phyloP scores from a whole-genome alignment of 2,797 vertebrate species.

The Coluber constrictor region DNA sequence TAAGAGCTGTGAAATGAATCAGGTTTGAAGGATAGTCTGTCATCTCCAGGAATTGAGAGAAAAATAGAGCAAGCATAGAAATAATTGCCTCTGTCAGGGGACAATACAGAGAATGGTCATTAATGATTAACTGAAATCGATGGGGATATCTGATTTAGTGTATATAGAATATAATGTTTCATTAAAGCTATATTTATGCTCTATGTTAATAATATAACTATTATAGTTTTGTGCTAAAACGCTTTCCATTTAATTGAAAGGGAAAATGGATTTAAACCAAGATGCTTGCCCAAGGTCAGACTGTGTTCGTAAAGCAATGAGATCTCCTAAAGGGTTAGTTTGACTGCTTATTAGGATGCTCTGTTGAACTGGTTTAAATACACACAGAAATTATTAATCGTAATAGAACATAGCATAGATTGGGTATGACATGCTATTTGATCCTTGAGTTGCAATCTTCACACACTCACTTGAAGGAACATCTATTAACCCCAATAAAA shows the following conservation, averaged over 20 bases:
- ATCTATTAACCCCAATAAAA: neutral
- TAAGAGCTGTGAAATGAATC: neutral
- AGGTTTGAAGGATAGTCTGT: neutral
- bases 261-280: neutral
- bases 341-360: neutral
- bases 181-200: neutral
- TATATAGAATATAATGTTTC: neutral
- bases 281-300: neutral
- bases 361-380: neutral
- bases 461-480: neutral
- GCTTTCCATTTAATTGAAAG: neutral
- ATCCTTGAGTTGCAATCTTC: neutral
- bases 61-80: accelerated
- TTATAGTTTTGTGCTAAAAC: neutral
- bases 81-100: neutral
- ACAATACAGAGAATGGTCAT: neutral
- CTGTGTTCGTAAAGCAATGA: neutral
- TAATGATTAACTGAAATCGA: neutral
- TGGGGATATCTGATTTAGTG: neutral
- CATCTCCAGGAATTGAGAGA: neutral
- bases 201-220: neutral
- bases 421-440: neutral
- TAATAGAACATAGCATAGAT: neutral
- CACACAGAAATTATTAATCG: neutral
- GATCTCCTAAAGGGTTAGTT: neutral